Percentiles rank a stretch among this genome's conserved stretches.
Conservation (phyloP, 1,140 invertebrate species). For the Bathynomus jamesi region DNA sequence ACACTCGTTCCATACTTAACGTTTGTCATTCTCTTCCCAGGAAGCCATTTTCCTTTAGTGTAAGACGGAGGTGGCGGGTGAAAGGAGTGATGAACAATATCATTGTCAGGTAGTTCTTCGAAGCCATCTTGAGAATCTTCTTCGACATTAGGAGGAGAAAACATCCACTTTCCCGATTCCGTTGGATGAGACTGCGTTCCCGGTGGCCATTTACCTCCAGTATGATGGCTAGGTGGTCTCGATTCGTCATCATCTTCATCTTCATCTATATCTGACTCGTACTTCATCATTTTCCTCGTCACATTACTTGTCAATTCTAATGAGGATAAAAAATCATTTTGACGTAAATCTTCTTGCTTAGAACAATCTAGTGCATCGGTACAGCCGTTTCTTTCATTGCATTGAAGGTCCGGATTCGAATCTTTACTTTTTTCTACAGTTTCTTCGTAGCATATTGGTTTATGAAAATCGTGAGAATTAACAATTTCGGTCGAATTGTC, state of each 20-base stretch:
- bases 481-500: background rate
- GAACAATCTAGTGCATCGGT: background rate
- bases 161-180: slow-evolving; percentile 12
- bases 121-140: background rate
- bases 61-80: background rate
- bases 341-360: slow-evolving; percentile 4
- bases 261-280: slow-evolving; percentile 9
- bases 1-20: background rate
- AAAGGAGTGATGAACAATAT: background rate
- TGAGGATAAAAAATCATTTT: slow-evolving; percentile 15
- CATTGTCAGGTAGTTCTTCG: background rate
- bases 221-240: slow-evolving; percentile 11
- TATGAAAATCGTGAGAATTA: background rate
- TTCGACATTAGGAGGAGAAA: background rate
- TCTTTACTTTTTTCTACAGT: background rate
- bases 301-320: slow-evolving; percentile 8
- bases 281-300: slow-evolving; percentile 9
- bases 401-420: background rate
- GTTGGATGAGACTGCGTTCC: background rate
- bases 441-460: background rate
- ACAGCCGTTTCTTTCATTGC: background rate
- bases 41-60: slow-evolving; percentile 17
- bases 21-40: background rate
- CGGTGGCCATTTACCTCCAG: slow-evolving; percentile 14
- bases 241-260: slow-evolving; percentile 12